phyloP scores from a whole-genome alignment of 2,888 invertebrate species.

The Ectemnius cavifrons region DNA sequence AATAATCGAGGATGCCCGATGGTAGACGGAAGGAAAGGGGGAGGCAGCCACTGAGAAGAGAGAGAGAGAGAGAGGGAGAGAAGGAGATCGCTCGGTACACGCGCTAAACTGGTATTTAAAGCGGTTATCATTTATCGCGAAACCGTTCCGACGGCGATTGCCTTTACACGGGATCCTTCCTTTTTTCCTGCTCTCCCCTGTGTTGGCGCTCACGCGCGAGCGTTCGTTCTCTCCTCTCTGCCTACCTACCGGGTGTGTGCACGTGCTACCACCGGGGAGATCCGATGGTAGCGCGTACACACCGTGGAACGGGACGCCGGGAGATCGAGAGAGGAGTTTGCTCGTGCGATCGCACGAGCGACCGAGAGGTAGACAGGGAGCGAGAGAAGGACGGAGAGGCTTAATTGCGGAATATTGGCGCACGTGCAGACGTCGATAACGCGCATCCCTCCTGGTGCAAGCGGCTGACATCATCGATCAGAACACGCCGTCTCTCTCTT shows the following conservation, averaged over 20 bases:
- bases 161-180: constrained; percentile 30
- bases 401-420: constrained; percentile 62
- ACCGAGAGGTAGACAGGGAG: constrained; percentile 19
- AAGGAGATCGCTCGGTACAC: constrained; percentile 32
- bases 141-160: constrained; percentile 49
- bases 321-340: constrained; percentile 17
- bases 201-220: constrained; percentile 30
- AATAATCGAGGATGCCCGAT: not conserved
- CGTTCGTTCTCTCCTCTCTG: not conserved
- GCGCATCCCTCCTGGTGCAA: constrained; percentile 45
- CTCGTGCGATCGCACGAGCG: not conserved
- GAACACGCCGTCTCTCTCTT: constrained; percentile 35
- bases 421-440: constrained; percentile 63
- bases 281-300: not conserved
- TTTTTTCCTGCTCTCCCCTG: constrained; percentile 40
- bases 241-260: constrained; percentile 27
- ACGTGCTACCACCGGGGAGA: constrained; percentile 46
- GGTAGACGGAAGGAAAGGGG: not conserved
- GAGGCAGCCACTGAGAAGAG: no score
- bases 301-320: not conserved
- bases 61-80: no score
- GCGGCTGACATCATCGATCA: constrained; percentile 63
- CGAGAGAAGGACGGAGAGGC: constrained; percentile 28
- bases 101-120: constrained; percentile 62
- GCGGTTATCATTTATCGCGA: constrained; percentile 58